Percentiles rank a stretch among this genome's conserved stretches.
Conservation (phyloP, 2,888 invertebrate genomes). For the Amphiduros pacificus region DNA sequence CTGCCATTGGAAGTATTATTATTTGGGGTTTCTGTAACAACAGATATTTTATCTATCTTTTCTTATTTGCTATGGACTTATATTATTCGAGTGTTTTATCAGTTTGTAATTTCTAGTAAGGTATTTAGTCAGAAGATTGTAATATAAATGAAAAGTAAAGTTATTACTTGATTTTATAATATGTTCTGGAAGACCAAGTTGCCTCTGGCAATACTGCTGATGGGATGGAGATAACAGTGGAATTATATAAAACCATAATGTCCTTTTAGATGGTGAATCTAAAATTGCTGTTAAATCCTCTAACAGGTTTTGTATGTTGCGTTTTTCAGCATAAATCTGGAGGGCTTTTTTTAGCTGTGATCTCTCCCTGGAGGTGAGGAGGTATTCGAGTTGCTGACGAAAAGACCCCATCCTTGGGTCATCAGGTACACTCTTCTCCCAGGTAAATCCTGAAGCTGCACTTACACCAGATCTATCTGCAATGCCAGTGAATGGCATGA, state of each 20-base stretch:
- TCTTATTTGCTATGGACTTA: too few relatives aligned
- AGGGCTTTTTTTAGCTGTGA: constrained; percentile 48
- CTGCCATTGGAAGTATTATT: too few relatives aligned
- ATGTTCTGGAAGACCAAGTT: constrained; percentile 25
- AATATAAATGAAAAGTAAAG: too few relatives aligned
- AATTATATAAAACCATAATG: constrained; percentile 53
- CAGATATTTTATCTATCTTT: too few relatives aligned
- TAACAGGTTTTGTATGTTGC: constrained; percentile 45
- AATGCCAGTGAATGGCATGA: too few relatives aligned
- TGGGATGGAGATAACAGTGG: constrained; percentile 46
- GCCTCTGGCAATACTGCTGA: constrained; percentile 33
- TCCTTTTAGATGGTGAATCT: constrained; percentile 56
- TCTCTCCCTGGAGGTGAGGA: constrained; percentile 53
- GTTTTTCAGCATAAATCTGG: constrained; percentile 47
- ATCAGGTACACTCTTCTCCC: too few relatives aligned
- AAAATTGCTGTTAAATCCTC: constrained; percentile 46
- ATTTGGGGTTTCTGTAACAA: too few relatives aligned
- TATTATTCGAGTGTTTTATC: too few relatives aligned
- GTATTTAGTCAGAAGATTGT: too few relatives aligned
- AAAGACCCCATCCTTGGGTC: constrained; percentile 31
- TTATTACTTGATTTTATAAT: constrained; percentile 5
- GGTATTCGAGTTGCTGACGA: constrained; percentile 41
- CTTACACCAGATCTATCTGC: too few relatives aligned
- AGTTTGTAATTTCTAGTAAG: too few relatives aligned
- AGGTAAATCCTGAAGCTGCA: too few relatives aligned